Percentiles rank a stretch among this genome's conserved stretches.
These are phyloP conservation scores for Ptychodera flava DNA, from an alignment of 35 echinoderm and acorn worm species.

Conservation along the genomic window DNA sequence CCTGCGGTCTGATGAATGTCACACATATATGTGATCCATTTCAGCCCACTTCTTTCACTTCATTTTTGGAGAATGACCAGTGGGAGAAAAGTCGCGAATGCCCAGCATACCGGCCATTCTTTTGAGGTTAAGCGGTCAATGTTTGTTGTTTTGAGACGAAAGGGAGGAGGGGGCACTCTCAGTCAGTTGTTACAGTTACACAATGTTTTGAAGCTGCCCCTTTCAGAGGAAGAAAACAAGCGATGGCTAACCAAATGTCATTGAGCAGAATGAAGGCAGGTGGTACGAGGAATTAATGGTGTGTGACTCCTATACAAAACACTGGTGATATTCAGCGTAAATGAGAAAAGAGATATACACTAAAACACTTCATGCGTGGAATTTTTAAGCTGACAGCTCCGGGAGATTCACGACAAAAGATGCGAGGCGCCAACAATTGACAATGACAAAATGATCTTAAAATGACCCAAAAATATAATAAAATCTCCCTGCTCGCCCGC, in stretches of 20 bases:
- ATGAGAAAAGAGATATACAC: constrained; percentile 1
- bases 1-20: too few species aligned
- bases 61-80: too few species aligned
- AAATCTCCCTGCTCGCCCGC: neutral
- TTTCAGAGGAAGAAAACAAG: neutral
- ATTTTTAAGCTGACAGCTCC: neutral
- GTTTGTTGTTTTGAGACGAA: too few species aligned
- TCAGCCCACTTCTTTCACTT: too few species aligned
- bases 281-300: neutral
- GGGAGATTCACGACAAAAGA: neutral
- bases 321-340: neutral
- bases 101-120: too few species aligned
- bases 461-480: neutral
- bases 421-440: neutral
- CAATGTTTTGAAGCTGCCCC: neutral
- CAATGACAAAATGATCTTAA: neutral
- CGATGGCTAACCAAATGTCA: neutral
- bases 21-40: too few species aligned
- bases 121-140: too few species aligned
- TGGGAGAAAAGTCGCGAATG: too few species aligned
- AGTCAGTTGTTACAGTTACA: constrained; percentile 1
- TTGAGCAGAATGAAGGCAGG: neutral
- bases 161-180: too few species aligned
- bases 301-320: neutral
- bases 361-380: neutral